Evolutionary conservation across 2,888 invertebrate genomes (phyloP).

Genomic region (Phortica magna): DNA sequence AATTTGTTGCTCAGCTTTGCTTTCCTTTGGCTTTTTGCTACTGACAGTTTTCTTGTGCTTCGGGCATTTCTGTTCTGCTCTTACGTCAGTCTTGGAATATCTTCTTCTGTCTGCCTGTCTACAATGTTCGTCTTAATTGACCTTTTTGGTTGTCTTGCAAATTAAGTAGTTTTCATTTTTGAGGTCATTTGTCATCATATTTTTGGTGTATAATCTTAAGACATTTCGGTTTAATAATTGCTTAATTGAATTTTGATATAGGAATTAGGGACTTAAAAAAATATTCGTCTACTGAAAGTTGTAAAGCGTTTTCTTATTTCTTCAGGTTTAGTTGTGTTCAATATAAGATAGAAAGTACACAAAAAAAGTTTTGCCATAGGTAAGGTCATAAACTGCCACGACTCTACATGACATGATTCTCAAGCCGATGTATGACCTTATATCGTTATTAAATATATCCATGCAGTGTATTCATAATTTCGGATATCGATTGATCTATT

Average conservation of each 20-base stretch:
- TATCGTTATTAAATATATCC: too few species aligned
- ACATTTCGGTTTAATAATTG: constrained; percentile 3
- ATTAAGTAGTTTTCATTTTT: constrained; percentile 22
- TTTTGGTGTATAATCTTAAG: constrained; percentile 1
- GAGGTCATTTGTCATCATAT: constrained; percentile 8
- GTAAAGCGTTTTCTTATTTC: too few species aligned
- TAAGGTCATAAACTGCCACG: too few species aligned
- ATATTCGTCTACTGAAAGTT: too few species aligned
- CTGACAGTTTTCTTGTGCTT: constrained; percentile 3
- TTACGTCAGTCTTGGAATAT: neutral
- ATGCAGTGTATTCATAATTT: too few species aligned
- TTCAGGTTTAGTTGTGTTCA: too few species aligned
- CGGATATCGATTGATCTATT: too few species aligned
- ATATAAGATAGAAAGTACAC: too few species aligned
- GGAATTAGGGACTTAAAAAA: neutral
- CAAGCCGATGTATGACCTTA: too few species aligned
- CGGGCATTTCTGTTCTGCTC: neutral
- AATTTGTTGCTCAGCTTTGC: constrained; percentile 28
- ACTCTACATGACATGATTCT: too few species aligned
- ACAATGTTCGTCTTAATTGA: constrained; percentile 1
- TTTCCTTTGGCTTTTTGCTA: constrained; percentile 5
- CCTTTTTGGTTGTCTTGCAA: constrained; percentile 13
- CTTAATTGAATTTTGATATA: neutral
- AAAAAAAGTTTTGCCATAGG: too few species aligned
- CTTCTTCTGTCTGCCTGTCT: neutral